Conservation (phyloP, 2,797 vertebrate species). For the Cheirogaleus major region DNA sequence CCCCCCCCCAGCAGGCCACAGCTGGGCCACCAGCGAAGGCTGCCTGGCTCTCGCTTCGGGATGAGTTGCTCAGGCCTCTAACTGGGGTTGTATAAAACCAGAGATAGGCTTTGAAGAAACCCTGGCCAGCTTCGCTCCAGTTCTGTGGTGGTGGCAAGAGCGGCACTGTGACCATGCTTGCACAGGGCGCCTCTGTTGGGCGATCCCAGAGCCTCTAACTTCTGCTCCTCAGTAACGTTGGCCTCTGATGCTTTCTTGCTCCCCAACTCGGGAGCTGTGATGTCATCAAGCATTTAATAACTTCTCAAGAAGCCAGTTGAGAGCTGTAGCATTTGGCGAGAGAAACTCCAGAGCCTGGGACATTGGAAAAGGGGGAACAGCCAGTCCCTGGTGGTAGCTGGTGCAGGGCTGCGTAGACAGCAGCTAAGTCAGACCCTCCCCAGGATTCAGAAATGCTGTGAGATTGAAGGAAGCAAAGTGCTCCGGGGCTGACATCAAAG, state of each 20-base stretch:
- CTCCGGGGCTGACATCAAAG: not conserved
- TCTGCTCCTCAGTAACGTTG: constrained; percentile 34
- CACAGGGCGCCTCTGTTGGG: constrained; percentile 65
- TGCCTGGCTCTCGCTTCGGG: not conserved
- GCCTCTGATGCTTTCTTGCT: constrained; percentile 16
- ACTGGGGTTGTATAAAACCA: constrained; percentile 56
- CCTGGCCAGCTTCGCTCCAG: constrained; percentile 33
- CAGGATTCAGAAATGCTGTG: not conserved
- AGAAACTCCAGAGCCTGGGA: not conserved
- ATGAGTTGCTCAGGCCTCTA: constrained; percentile 29
- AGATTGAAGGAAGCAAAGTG: not conserved
- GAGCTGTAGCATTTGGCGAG: constrained; percentile 44
- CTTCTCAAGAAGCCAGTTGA: constrained; percentile 58
- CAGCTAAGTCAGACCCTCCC: not conserved
- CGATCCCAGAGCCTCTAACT: constrained; percentile 38
- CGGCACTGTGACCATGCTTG: not conserved
- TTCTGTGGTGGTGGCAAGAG: not conserved
- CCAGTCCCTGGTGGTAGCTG: not conserved
- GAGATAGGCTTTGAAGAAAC: constrained; percentile 44
- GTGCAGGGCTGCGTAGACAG: too few species aligned
- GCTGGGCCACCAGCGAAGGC: not conserved
- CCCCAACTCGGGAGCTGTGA: constrained; percentile 19
- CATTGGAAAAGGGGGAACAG: not conserved
- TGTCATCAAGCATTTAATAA: constrained; percentile 61
- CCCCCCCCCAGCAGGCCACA: not conserved